Conservation (phyloP, 2,888 invertebrate species). For the Diplolepis rosae region DNA sequence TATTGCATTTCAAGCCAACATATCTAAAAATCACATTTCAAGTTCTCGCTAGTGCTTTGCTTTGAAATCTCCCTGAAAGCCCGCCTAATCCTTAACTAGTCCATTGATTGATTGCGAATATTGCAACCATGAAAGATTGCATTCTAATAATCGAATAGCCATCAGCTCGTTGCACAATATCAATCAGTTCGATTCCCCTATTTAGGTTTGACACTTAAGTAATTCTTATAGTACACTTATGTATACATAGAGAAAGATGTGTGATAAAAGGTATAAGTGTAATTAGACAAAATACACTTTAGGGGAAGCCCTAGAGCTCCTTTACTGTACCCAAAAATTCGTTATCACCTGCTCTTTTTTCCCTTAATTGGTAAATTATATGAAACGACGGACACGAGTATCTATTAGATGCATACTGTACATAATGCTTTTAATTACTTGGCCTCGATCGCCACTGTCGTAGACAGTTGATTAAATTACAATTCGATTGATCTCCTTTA, state of each 20-base stretch:
- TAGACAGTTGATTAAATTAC: slow-evolving; percentile 41
- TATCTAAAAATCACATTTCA: slow-evolving; percentile 24
- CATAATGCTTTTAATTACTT: slow-evolving; percentile 31
- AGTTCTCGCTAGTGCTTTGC: neutral
- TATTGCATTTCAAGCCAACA: slow-evolving; percentile 13
- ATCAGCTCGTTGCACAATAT: slow-evolving; percentile 14
- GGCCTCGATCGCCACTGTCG: slow-evolving; percentile 36
- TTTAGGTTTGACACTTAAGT: neutral
- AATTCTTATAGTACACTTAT: slow-evolving; percentile 18
- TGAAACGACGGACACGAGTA: slow-evolving; percentile 40
- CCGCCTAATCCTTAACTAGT: slow-evolving; percentile 4
- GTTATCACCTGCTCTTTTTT: neutral
- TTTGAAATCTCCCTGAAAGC: slow-evolving; percentile 3
- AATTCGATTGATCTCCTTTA: slow-evolving; percentile 19
- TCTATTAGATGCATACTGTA: slow-evolving; percentile 17
- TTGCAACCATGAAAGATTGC: neutral
- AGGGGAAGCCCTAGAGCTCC: neutral
- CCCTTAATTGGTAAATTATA: slow-evolving; percentile 30
- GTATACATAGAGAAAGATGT: neutral
- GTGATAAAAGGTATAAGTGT: neutral
- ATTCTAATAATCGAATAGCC: neutral
- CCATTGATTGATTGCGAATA: neutral
- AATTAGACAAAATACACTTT: slow-evolving; percentile 2
- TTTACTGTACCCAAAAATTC: slow-evolving; percentile 26
- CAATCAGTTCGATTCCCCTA: neutral